These are phyloP conservation scores for Amphiprion ocellaris DNA, from an alignment of 2,113 vertebrate genomes.

Conservation along the genomic window DNA sequence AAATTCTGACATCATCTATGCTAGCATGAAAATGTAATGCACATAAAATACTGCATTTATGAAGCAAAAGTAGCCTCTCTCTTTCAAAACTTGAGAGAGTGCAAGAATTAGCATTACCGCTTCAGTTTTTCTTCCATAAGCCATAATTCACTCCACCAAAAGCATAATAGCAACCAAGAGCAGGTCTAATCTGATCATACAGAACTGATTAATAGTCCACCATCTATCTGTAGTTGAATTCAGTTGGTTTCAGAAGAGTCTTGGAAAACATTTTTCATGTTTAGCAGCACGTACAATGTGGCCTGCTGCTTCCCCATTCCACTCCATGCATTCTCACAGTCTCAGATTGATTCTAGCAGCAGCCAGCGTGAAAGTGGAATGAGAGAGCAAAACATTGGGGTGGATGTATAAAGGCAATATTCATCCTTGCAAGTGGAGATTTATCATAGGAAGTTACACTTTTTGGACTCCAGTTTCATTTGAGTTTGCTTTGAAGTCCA, in stretches of 20 bases:
- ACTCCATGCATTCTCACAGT: conserved; percentile 61
- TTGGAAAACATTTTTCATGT: conserved; percentile 74
- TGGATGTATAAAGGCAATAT: conserved; percentile 64
- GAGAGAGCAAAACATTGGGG: conserved; percentile 63
- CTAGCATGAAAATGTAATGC: conserved; percentile 31
- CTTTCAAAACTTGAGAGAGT: conserved; percentile 4
- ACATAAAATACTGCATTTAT: conserved; percentile 16
- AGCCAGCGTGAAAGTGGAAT: conserved; percentile 68
- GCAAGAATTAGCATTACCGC: conserved; percentile 4
- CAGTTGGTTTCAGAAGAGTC: conserved; percentile 50
- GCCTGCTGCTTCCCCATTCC: conserved; percentile 67
- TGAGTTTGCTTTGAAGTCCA: conserved; percentile 38
- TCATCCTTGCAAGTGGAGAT: conserved; percentile 59
- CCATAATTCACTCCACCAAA: conserved; percentile 45
- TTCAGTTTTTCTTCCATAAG: conserved; percentile 23
- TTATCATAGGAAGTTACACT: conserved; percentile 62
- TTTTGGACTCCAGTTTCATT: conserved; percentile 49
- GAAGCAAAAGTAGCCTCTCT: neutral
- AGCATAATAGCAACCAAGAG: conserved; percentile 47
- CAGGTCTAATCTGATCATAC: conserved; percentile 68
- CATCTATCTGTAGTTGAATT: conserved; percentile 58
- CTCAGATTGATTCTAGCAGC: conserved; percentile 71
- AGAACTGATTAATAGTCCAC: conserved; percentile 73
- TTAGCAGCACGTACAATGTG: conserved; percentile 63
- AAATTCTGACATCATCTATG: conserved; percentile 27